Conservation (phyloP, 1,140 invertebrate genomes). For the Chymomyza costata region DNA sequence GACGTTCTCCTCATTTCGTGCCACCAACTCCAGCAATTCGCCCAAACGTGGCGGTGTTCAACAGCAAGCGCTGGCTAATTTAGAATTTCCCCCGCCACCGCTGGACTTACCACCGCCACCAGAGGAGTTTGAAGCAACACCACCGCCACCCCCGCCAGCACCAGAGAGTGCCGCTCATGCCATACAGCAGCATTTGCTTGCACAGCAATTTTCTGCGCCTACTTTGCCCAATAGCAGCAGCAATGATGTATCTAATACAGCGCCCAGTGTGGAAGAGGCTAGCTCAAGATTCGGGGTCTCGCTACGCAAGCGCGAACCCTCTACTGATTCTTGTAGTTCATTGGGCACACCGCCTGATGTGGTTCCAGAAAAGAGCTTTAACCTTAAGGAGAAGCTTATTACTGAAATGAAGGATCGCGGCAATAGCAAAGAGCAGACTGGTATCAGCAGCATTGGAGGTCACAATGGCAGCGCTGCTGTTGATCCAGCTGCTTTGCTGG, state of each 20-base stretch:
- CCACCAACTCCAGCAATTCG: conserved; percentile 74
- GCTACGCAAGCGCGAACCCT: conserved; percentile 81
- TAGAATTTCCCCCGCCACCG: conserved; percentile 90
- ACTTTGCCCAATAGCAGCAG: conserved; percentile 67
- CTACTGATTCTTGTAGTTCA: conserved; percentile 79
- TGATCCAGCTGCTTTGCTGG: conserved; percentile 86
- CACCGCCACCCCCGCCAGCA: conserved; percentile 59
- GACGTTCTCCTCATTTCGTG: conserved; percentile 76
- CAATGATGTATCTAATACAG: conserved; percentile 80
- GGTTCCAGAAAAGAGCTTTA: conserved; percentile 38
- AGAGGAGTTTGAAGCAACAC: conserved; percentile 78
- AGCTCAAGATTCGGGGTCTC: conserved; percentile 84
- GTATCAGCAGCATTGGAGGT: too few relatives aligned
- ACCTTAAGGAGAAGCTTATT: conserved; percentile 87
- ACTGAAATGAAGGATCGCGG: conserved; percentile 87
- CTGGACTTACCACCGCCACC: conserved; percentile 84
- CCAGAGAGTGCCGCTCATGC: conserved; percentile 57
- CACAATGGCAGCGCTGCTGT: conserved; percentile 75
- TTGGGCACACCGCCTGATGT: conserved; percentile 70
- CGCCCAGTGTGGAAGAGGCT: conserved; percentile 82
- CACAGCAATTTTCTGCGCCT: conserved; percentile 24
- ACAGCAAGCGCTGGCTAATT: conserved; percentile 82
- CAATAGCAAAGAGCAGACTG: conserved; percentile 78
- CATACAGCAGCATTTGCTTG: conserved; percentile 60
- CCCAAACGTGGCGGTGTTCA: conserved; percentile 77